Percentiles rank a stretch among this genome's conserved stretches.
Evolutionary conservation across 2,888 invertebrate genomes (phyloP).

Genomic region (Erpobdella octoculata): DNA sequence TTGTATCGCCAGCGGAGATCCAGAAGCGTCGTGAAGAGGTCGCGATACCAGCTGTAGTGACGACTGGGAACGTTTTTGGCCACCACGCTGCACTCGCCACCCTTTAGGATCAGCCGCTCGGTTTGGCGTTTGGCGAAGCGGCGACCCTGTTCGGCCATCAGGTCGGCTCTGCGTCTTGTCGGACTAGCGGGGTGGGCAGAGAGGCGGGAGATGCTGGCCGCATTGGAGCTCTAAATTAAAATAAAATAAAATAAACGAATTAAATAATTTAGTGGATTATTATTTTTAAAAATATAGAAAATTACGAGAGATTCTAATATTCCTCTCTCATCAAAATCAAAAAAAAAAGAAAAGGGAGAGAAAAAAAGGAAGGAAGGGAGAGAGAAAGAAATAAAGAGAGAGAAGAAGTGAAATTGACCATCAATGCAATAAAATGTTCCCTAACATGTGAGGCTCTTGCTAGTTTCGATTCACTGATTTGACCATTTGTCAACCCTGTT

Average conservation of each 20-base stretch:
- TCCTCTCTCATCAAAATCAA: too few relatives aligned
- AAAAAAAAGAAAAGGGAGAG: too few relatives aligned
- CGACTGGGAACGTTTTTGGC: conserved; percentile 89
- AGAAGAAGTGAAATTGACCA: too few relatives aligned
- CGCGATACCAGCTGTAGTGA: conserved; percentile 78
- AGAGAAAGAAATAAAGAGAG: too few relatives aligned
- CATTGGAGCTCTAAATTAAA: background rate
- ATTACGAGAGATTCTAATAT: too few relatives aligned
- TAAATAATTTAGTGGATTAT: background rate
- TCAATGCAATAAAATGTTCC: too few relatives aligned
- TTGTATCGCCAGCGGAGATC: conserved; percentile 56
- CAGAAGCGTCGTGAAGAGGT: conserved; percentile 55
- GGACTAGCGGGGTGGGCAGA: background rate
- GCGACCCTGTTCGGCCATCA: background rate
- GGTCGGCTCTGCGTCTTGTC: background rate
- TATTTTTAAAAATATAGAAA: too few relatives aligned
- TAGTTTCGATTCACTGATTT: too few relatives aligned
- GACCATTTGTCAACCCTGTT: too few relatives aligned
- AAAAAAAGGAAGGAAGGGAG: too few relatives aligned
- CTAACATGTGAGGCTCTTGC: too few relatives aligned
- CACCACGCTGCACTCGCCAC: conserved; percentile 93
- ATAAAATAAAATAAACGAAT: background rate
- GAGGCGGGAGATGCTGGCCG: conserved; percentile 1
- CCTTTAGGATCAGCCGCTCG: conserved; percentile 81
- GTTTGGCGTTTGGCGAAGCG: conserved; percentile 31